Conservation (phyloP, 2,113 vertebrate genomes). For the Anolis sagrei region DNA sequence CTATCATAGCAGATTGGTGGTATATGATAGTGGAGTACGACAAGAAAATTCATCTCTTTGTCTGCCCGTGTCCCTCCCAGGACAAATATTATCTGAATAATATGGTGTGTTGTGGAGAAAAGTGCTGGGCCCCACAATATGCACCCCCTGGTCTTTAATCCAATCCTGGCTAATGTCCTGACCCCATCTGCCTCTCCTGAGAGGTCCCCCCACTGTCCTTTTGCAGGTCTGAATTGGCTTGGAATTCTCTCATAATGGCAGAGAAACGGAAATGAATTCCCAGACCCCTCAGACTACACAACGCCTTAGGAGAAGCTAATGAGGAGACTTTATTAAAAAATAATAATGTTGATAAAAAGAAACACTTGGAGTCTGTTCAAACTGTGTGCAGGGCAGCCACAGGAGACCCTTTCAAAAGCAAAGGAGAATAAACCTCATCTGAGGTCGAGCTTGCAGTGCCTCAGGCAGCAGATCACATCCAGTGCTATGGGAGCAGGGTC, state of each 20-base stretch:
- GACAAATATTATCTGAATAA: not conserved
- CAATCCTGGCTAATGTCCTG: slow-evolving; percentile 2
- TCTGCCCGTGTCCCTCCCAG: not conserved
- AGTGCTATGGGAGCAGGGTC: not conserved
- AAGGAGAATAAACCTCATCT: slow-evolving; percentile 28
- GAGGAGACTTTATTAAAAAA: slow-evolving; percentile 68
- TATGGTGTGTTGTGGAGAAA: not conserved
- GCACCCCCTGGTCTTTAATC: slow-evolving; percentile 5
- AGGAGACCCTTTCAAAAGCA: slow-evolving; percentile 56
- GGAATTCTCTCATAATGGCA: slow-evolving; percentile 39
- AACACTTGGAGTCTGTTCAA: slow-evolving; percentile 56
- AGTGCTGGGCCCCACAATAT: not conserved
- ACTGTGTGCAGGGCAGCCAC: not conserved
- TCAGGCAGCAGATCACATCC: slow-evolving; percentile 33
- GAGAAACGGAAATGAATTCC: slow-evolving; percentile 65
- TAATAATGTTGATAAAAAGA: slow-evolving; percentile 54
- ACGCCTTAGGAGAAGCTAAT: slow-evolving; percentile 59
- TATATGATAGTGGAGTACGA: no score
- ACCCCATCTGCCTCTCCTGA: not conserved
- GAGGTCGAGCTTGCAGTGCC: fast-evolving
- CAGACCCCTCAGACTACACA: slow-evolving; percentile 34
- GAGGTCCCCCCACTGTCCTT: fast-evolving
- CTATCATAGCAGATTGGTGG: not conserved
- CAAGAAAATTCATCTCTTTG: not conserved
- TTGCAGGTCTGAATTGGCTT: slow-evolving; percentile 27